Evolutionary conservation across 2,113 vertebrate genomes (phyloP).

Genomic region (Macquaria australasica): DNA sequence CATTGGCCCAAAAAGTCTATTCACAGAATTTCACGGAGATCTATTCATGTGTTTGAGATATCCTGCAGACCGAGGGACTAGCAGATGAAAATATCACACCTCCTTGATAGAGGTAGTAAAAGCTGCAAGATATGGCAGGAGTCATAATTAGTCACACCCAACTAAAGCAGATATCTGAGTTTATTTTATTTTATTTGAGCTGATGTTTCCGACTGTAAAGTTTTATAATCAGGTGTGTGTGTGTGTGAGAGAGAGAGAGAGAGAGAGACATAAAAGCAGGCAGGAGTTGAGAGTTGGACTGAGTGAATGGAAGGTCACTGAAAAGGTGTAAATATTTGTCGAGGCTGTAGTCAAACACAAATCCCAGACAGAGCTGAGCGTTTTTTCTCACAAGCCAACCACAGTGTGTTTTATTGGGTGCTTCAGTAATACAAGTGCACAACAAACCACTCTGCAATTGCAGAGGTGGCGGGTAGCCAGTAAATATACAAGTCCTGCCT

Average conservation of each 20-base stretch:
- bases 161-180: neutral
- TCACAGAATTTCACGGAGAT: slow-evolving; percentile 10
- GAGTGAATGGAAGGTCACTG: neutral
- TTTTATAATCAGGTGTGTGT: slow-evolving; percentile 19
- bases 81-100: slow-evolving; percentile 6
- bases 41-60: neutral
- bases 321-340: slow-evolving; percentile 30
- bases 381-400: slow-evolving; percentile 87
- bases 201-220: slow-evolving; percentile 22
- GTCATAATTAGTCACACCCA: neutral
- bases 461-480: slow-evolving; percentile 95
- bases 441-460: slow-evolving; percentile 95
- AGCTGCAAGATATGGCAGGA: neutral
- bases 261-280: slow-evolving; percentile 13
- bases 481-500: slow-evolving; percentile 98
- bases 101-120: slow-evolving; percentile 20
- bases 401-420: slow-evolving; percentile 99
- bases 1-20: neutral
- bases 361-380: slow-evolving; percentile 40
- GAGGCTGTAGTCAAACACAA: slow-evolving; percentile 38
- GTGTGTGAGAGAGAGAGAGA: no score
- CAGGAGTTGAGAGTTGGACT: neutral
- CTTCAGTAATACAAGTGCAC: slow-evolving; percentile 99
- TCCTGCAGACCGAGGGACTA: neutral
- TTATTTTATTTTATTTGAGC: neutral